Conservation (phyloP, 35 echinoderm and acorn worm species). For the Amphiura filiformis region DNA sequence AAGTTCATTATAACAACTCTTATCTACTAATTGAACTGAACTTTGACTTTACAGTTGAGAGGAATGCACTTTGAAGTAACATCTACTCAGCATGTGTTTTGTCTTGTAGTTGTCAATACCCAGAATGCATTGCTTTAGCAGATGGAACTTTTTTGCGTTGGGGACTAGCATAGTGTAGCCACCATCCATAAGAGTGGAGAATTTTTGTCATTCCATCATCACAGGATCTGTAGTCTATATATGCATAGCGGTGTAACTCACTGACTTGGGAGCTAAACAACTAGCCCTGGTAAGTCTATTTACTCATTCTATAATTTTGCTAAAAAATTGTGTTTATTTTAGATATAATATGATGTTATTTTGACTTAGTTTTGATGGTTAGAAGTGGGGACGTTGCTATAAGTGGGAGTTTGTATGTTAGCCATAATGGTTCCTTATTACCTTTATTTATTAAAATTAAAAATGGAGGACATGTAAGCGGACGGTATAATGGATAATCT, state of each 20-base stretch:
- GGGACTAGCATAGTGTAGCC: not conserved
- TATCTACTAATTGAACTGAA: not conserved
- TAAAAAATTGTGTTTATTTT: not conserved
- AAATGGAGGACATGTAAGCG: not conserved
- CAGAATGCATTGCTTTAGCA: not conserved
- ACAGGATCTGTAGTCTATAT: not conserved
- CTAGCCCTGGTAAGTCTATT: not conserved
- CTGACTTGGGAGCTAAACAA: not conserved
- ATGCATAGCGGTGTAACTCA: not conserved
- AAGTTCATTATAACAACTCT: not conserved
- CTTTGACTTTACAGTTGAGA: not conserved
- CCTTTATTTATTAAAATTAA: not conserved
- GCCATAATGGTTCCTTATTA: not conserved
- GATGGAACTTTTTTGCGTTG: not conserved
- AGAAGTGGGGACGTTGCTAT: too few relatives aligned
- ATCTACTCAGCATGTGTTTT: conserved; percentile 1
- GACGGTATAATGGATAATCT: too few relatives aligned
- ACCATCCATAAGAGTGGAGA: not conserved
- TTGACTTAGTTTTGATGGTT: too few relatives aligned
- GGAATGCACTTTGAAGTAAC: not conserved
- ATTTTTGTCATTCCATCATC: not conserved
- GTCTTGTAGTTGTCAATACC: not conserved
- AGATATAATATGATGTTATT: too few relatives aligned
- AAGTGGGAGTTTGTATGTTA: too few relatives aligned
- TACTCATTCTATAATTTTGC: not conserved